phyloP scores from a whole-genome alignment of 2,888 invertebrate species.

The Habroteleia sp. region DNA sequence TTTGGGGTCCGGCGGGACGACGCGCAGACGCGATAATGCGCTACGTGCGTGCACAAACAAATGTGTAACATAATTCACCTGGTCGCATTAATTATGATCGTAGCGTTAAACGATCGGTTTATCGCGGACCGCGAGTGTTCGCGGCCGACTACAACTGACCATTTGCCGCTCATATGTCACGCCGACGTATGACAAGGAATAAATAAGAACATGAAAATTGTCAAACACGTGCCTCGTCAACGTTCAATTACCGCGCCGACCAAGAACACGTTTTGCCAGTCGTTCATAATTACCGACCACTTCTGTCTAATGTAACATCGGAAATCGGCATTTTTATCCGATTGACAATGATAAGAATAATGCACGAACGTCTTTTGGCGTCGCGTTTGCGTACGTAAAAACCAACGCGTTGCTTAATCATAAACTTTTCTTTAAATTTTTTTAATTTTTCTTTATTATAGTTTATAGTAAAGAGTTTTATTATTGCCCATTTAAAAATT shows the following conservation, averaged over 20 bases:
- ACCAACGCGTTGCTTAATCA: too few species aligned
- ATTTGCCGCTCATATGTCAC: slow-evolving; percentile 30
- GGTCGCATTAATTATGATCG: slow-evolving; percentile 38
- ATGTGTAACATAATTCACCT: slow-evolving; percentile 27
- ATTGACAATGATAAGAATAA: neutral
- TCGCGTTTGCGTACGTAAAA: too few species aligned
- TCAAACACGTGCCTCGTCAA: slow-evolving; percentile 58
- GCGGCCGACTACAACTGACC: neutral
- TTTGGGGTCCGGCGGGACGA: slow-evolving; percentile 5
- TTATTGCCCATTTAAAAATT: too few species aligned
- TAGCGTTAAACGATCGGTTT: slow-evolving; percentile 37
- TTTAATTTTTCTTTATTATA: too few species aligned
- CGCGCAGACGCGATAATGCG: slow-evolving; percentile 22
- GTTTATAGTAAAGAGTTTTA: too few species aligned
- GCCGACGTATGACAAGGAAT: slow-evolving; percentile 24
- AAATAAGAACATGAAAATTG: slow-evolving; percentile 49
- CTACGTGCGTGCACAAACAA: slow-evolving; percentile 6
- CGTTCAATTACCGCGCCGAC: slow-evolving; percentile 42
- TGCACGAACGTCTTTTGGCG: too few species aligned
- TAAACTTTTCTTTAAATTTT: too few species aligned
- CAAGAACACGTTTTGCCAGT: slow-evolving; percentile 43
- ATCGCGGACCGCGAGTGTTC: neutral
- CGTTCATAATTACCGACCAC: slow-evolving; percentile 30
- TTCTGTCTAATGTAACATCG: slow-evolving; percentile 28
- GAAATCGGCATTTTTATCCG: slow-evolving; percentile 12